Evolutionary conservation across 1,140 invertebrate genomes (phyloP), one percentile per base, ranked within the genome.

Genomic region (Lepidotrigona ventralis): DNA sequence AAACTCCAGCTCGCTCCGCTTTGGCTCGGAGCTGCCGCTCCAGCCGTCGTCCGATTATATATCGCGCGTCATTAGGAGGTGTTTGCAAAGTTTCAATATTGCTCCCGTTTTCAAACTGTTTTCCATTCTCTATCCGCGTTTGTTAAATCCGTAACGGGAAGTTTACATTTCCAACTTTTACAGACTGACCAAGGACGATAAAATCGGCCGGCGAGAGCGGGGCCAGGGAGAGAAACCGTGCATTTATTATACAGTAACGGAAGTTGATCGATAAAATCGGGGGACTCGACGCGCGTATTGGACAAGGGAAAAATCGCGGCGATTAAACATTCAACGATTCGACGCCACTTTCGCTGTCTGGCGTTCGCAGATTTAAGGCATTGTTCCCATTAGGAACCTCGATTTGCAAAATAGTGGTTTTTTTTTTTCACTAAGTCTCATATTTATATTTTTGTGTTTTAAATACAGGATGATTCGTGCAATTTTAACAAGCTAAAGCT

Each of bases 241-340:
- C 29, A n/a, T 68, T 78, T 69, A 29, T 54, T 39, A 39, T 8
- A 53, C 56, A 17, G 1, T 23, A 19, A 14, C 26, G 9, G 11
- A n/a, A 39, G 64, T n/a, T 53, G 26, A 79, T 79, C 64, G 64
- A 79, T 79, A 56, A 39, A 69, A 29, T 54, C 53, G 33, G 51
- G 29, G 21, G 56, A 39, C 51, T 56, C 23, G 15, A 23, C 1
- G 26, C 64, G 63, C 26, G 17, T 29, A 29, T 39, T n/a, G 21
- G 2, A 19, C 1, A 29, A 1, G 29, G 29, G n/a, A 46, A 56
- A 70, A 69, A 56, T 79, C 68, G 39, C 0, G 51, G 26, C 21
- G 46, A 68, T 69, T 79, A 53, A 66, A 79, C 39, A 79, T 79
- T 79, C 51, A 69, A 69, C 64, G 33, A 79, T 53, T 69, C 33